Evolutionary conservation across 2,113 vertebrate genomes (phyloP).

Genomic region (Pelmatolapia mariae): DNA sequence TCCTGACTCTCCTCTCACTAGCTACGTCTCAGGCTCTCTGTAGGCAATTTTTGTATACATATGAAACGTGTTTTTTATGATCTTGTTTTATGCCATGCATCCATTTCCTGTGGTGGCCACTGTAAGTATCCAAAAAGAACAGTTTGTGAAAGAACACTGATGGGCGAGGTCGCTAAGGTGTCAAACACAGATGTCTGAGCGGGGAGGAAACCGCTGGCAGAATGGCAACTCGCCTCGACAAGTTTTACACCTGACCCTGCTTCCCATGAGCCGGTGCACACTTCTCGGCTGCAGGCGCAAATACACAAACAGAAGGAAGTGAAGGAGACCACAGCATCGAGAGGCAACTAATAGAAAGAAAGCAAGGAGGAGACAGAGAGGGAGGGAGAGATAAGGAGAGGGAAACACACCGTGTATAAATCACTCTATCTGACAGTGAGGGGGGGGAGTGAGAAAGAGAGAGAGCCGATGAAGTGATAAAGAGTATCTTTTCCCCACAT

Average conservation of each 20-base stretch:
- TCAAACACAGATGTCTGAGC: not conserved
- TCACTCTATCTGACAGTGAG: constrained; percentile 29
- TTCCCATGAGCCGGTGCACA: not conserved
- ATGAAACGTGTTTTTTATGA: not conserved
- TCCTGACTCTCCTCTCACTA: not conserved
- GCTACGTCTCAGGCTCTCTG: not conserved
- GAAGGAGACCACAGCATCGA: constrained; percentile 7
- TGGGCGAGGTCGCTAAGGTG: not conserved
- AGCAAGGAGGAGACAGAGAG: not conserved
- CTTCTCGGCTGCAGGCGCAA: not conserved
- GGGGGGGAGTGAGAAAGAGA: not conserved
- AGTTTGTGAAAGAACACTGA: not conserved
- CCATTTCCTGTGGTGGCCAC: not conserved
- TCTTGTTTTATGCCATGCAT: not conserved
- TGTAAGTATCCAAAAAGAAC: not conserved
- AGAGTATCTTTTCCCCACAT: constrained; percentile 1
- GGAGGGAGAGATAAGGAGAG: constrained; percentile 13
- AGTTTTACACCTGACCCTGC: not conserved
- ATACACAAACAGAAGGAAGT: constrained; percentile 1
- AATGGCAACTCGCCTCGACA: not conserved
- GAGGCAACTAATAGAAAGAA: constrained; percentile 12
- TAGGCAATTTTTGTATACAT: not conserved
- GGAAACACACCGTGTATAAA: constrained; percentile 37
- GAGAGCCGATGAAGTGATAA: constrained; percentile 1
- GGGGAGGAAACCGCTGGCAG: not conserved